Conservation (phyloP, 2,888 invertebrate species). For the Lasioglossum zephyrum region DNA sequence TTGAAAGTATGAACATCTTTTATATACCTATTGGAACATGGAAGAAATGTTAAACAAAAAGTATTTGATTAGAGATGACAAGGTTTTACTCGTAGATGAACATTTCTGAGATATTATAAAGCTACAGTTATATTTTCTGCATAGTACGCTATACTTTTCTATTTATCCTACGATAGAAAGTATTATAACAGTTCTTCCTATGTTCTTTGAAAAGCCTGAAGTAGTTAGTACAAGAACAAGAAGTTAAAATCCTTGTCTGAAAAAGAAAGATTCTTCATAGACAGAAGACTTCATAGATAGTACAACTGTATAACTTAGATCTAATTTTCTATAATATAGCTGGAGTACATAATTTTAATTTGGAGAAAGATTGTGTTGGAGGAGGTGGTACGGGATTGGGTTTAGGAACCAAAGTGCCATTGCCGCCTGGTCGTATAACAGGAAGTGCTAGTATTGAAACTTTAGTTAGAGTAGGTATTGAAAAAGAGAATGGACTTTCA, state of each 20-base stretch:
- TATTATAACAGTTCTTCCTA: not conserved
- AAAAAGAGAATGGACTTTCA: slow-evolving; percentile 95
- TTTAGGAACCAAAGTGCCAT: slow-evolving; percentile 89
- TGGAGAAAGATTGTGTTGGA: slow-evolving; percentile 89
- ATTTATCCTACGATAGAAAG: not conserved
- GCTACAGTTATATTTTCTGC: not conserved
- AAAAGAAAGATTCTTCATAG: not conserved
- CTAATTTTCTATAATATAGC: slow-evolving; percentile 68
- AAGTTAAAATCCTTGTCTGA: not conserved
- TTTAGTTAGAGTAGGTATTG: slow-evolving; percentile 94
- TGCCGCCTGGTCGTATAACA: slow-evolving; percentile 96
- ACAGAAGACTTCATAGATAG: not conserved
- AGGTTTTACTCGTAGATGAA: not conserved
- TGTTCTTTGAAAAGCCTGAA: not conserved
- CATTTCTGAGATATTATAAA: too few relatives aligned
- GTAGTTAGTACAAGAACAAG: too few relatives aligned
- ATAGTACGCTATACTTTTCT: not conserved
- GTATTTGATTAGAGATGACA: not conserved
- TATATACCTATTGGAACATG: not conserved
- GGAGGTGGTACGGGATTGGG: slow-evolving; percentile 92
- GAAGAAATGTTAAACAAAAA: slow-evolving; percentile 16
- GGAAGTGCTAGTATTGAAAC: slow-evolving; percentile 97
- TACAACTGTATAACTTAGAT: not conserved
- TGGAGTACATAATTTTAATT: slow-evolving; percentile 79
- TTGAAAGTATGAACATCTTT: slow-evolving; percentile 1